Conservation (phyloP, 2,797 vertebrate species). For the Champsocephalus gunnari region DNA sequence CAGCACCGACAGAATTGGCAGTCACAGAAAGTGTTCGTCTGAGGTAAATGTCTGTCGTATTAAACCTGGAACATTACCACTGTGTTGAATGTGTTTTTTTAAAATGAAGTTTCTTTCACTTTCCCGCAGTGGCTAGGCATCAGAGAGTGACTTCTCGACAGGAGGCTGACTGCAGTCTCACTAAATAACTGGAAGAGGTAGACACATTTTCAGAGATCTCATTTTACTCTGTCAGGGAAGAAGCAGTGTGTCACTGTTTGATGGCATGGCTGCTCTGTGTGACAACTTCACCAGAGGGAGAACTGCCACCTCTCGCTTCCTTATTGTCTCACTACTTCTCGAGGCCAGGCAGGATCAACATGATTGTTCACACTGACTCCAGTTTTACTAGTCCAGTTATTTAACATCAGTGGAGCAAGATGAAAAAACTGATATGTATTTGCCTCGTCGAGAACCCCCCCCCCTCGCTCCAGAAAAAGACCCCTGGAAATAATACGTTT, state of each 20-base stretch:
- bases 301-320: slow-evolving; percentile 53
- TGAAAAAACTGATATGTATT: slow-evolving; percentile 19
- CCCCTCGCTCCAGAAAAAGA: slow-evolving; percentile 9
- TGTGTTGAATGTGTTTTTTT: slow-evolving; percentile 17
- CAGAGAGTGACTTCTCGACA: slow-evolving; percentile 46
- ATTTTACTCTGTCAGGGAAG: slow-evolving; percentile 58
- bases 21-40: slow-evolving; percentile 4
- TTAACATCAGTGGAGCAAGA: slow-evolving; percentile 23
- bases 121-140: slow-evolving; percentile 20
- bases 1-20: slow-evolving; percentile 15
- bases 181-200: slow-evolving; percentile 53
- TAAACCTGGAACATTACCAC: slow-evolving; percentile 29
- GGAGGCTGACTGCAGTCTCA: slow-evolving; percentile 51
- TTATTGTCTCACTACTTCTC: slow-evolving; percentile 18
- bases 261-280: slow-evolving; percentile 49
- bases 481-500: slow-evolving; percentile 31
- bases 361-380: not conserved
- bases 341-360: slow-evolving; percentile 22
- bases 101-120: slow-evolving; percentile 33
- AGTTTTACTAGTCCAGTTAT: slow-evolving; percentile 27
- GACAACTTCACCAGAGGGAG: slow-evolving; percentile 52
- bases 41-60: slow-evolving; percentile 33
- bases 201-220: slow-evolving; percentile 60
- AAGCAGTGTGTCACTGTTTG: slow-evolving; percentile 47
- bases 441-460: not conserved